phyloP scores from a whole-genome alignment of 2,797 vertebrate species.

The Hemitrygon akajei region DNA sequence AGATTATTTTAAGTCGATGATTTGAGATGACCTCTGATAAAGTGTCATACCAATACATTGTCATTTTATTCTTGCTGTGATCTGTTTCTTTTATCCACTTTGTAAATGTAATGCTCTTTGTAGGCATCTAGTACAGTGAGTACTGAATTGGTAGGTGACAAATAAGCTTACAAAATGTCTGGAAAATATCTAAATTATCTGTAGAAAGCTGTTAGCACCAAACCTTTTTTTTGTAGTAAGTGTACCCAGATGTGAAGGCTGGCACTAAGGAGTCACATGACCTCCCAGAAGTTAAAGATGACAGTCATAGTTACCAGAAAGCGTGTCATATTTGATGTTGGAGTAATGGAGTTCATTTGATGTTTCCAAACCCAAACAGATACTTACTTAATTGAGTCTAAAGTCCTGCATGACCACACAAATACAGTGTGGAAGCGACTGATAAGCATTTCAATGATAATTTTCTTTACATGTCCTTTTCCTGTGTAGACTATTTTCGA shows the following conservation, averaged over 20 bases:
- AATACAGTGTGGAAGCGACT: background rate
- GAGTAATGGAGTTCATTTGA: background rate
- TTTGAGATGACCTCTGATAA: background rate
- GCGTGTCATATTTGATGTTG: background rate
- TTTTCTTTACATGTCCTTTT: background rate
- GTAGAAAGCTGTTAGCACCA: background rate
- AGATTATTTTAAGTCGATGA: background rate
- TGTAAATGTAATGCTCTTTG: background rate
- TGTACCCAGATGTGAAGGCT: background rate
- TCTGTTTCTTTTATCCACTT: background rate
- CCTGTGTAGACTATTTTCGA: background rate
- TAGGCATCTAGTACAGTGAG: background rate
- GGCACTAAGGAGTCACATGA: background rate
- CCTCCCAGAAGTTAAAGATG: background rate
- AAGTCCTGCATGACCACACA: background rate
- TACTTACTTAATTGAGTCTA: background rate
- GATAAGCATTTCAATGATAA: background rate
- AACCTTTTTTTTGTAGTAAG: background rate
- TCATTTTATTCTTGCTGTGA: background rate
- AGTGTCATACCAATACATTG: background rate
- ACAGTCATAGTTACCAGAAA: conserved; percentile 3
- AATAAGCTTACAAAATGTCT: background rate
- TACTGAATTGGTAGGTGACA: background rate
- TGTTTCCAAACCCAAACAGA: background rate
- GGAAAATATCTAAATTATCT: background rate